Evolutionary conservation across 1,140 invertebrate species (phyloP), one percentile per base, ranked within the genome.

Genomic region (Lordiphosa clarofinis): DNA sequence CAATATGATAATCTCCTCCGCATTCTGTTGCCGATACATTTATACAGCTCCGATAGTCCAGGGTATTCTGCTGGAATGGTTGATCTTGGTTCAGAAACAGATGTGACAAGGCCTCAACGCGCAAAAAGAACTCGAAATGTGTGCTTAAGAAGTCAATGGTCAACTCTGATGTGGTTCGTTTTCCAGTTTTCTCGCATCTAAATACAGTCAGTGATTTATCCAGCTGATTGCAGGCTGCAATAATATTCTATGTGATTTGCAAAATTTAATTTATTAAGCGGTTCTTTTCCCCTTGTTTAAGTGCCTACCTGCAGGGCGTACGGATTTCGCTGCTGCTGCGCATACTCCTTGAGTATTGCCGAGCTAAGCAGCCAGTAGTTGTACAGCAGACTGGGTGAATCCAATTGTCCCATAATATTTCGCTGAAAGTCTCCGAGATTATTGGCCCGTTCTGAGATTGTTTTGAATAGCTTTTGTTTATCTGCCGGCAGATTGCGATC

Each of bases 81-180:
- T 79, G 69, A 19, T 82, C 82, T 42, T 84, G 78, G 6, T 96
- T 94, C 2, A 97, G 88, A 73, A 97, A 94, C 21, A 99, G 91
- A 90, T 98, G 96, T 1, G 95, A 93, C 90, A 99, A 96, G 13
- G 96, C 96, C 60, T 96, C 94, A 6, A 99, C 89, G 37, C 98
- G 92, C 33, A 99, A 90, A 89, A 97, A 96, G 2, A 94, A 97
- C 90, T 99, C 98, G 63, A 99, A 94, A 69, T 95, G 93, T 59
- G 94, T 93, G 87, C 96, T 96, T 12, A 97, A 89, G 21, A 94
- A 94, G 67, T 94, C 64, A 1, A 46, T 50, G 11, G 69, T 48
- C 11, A 48, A 39, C 11, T 60, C 53, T 10, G 65, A 60, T 9
- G 60, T 24, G 33, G 48, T 12, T 21, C 42, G 36, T 37, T 69